These are phyloP conservation scores for Poliocrania exsul DNA, from an alignment of 2,797 vertebrate genomes.

Conservation along the genomic window DNA sequence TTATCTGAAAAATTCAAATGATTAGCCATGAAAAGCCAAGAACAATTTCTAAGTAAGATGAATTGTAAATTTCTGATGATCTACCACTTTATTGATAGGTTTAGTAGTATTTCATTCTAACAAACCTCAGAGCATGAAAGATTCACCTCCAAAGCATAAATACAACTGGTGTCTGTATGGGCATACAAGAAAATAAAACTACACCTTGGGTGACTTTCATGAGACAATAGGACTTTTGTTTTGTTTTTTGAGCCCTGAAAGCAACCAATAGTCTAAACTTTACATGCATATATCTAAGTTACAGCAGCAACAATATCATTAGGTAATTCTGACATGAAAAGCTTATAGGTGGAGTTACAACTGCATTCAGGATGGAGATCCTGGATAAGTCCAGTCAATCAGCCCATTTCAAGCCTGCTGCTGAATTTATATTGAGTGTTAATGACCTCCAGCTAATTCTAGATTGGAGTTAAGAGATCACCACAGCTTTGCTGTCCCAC, in stretches of 20 bases:
- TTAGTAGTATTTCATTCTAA: not conserved
- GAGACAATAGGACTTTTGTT: not conserved
- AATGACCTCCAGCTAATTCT: slow-evolving; percentile 44
- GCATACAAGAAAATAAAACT: not conserved
- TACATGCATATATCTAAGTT: not conserved
- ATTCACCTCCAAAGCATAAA: not conserved
- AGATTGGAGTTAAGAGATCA: slow-evolving; percentile 5
- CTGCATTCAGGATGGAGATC: not conserved
- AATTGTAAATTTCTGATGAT: not conserved
- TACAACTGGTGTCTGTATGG: not conserved
- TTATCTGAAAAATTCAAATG: not conserved
- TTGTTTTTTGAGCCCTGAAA: not conserved
- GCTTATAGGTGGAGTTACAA: not conserved
- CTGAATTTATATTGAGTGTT: slow-evolving; percentile 21
- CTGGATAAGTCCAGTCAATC: not conserved
- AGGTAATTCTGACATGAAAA: not conserved
- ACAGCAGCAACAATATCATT: not conserved
- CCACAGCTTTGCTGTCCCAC: not conserved
- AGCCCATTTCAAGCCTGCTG: not conserved
- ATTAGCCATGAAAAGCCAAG: not conserved
- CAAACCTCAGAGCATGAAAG: not conserved
- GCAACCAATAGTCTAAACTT: not conserved
- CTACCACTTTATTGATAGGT: not conserved
- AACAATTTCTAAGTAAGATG: not conserved
- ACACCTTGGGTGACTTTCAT: not conserved